Evolutionary conservation across 2,888 invertebrate genomes (phyloP).

Genomic region (Capitulum mitella): DNA sequence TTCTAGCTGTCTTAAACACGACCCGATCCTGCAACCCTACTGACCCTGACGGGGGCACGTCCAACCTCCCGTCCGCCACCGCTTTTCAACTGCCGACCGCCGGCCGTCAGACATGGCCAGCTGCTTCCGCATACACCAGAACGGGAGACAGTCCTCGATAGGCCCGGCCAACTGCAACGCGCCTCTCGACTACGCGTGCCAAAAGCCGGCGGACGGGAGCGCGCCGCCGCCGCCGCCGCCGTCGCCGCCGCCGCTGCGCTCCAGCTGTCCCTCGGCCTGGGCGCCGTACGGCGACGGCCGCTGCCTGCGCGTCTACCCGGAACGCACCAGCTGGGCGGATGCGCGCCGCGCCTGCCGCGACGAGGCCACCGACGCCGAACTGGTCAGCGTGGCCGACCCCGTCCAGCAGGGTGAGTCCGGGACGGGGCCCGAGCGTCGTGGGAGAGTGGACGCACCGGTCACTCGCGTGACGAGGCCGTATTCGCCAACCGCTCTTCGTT

Average conservation of each 20-base stretch:
- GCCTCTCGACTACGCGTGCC: background rate
- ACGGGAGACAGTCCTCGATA: too few species aligned
- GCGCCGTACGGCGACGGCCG: background rate
- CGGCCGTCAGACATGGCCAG: background rate
- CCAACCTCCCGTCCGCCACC: too few species aligned
- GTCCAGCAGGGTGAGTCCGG: background rate
- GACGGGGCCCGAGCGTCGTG: too few species aligned
- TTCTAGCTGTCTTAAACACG: too few species aligned
- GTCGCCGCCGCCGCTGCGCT: background rate
- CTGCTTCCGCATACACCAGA: too few species aligned
- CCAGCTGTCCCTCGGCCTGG: background rate
- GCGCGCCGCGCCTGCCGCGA: background rate
- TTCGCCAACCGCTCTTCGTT: too few species aligned
- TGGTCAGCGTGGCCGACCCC: background rate
- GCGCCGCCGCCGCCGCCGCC: background rate
- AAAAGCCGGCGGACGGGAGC: background rate
- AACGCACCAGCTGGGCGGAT: background rate
- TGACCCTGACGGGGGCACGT: too few species aligned
- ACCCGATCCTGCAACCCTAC: too few species aligned
- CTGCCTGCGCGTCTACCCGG: background rate
- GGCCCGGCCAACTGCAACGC: constrained; percentile 8
- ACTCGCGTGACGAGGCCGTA: too few species aligned
- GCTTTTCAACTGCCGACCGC: too few species aligned
- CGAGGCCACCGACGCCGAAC: background rate
- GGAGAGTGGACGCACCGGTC: too few species aligned